These are phyloP conservation scores for Merops nubicus DNA, from an alignment of 2,113 vertebrate genomes.

Conservation along the genomic window DNA sequence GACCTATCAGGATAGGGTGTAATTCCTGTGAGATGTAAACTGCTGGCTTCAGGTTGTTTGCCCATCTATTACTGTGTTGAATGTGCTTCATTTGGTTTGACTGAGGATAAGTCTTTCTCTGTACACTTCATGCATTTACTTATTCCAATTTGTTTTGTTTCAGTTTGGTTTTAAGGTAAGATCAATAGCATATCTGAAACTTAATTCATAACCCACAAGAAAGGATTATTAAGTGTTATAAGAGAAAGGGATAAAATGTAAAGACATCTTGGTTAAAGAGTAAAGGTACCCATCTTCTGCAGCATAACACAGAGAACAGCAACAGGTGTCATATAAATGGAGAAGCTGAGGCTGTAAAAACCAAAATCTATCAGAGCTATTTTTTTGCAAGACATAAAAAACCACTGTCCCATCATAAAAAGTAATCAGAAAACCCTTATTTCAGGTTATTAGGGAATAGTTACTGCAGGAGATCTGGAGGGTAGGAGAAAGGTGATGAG, in stretches of 20 bases:
- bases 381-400: not conserved
- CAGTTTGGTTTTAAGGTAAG: not conserved
- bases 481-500: not conserved
- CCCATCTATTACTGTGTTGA: not conserved
- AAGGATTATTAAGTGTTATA: not conserved
- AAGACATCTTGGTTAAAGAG: not conserved
- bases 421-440: not conserved
- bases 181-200: not conserved
- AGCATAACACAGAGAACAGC: not conserved
- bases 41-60: not conserved
- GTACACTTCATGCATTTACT: not conserved
- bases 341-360: not conserved
- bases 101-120: not conserved
- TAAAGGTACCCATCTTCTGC: not conserved
- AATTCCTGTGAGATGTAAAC: not conserved
- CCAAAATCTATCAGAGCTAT: not conserved
- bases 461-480: not conserved
- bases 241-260: not conserved
- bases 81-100: not conserved
- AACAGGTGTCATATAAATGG: not conserved
- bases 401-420: not conserved
- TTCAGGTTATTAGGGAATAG: not conserved
- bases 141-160: not conserved
- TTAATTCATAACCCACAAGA: not conserved
- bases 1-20: not conserved